Conservation (phyloP, 2,888 invertebrate species). For the Mythimna lalbum region DNA sequence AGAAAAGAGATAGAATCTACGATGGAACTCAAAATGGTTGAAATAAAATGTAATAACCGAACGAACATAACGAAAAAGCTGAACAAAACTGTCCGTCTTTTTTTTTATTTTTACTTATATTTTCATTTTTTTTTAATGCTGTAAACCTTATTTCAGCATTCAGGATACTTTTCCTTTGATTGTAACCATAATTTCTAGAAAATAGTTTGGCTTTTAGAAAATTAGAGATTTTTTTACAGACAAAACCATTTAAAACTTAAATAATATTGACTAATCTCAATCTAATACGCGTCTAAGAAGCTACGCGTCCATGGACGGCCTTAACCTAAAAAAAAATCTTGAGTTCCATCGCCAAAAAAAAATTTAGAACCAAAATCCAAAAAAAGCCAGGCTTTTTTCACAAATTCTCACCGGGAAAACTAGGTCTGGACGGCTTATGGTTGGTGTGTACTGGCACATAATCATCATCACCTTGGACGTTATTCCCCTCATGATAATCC, state of each 20-base stretch:
- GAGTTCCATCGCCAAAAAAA: constrained; percentile 67
- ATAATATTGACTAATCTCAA: no score
- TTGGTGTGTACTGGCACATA: constrained; percentile 84
- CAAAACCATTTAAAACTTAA: no score
- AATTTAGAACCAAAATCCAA: constrained; percentile 16
- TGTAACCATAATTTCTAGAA: not conserved
- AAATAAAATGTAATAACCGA: not conserved
- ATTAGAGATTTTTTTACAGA: no score
- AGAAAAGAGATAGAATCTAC: constrained; percentile 65
- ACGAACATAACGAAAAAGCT: not conserved
- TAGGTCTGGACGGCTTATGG: constrained; percentile 82
- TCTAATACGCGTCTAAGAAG: no score
- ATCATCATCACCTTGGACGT: constrained; percentile 83
- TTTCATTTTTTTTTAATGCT: no score
- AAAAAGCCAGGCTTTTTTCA: constrained; percentile 56
- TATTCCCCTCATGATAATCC: constrained; percentile 68
- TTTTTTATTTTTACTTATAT: no score
- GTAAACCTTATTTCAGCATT: not conserved
- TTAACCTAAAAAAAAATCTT: constrained; percentile 19
- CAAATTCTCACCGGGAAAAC: constrained; percentile 85
- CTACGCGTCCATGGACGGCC: no score
- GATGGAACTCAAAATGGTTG: constrained; percentile 70
- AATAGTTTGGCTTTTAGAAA: not conserved
- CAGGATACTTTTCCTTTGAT: not conserved
- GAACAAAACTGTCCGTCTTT: no score